Evolutionary conservation across 2,797 vertebrate genomes (phyloP).

Genomic region (Falco naumanni): DNA sequence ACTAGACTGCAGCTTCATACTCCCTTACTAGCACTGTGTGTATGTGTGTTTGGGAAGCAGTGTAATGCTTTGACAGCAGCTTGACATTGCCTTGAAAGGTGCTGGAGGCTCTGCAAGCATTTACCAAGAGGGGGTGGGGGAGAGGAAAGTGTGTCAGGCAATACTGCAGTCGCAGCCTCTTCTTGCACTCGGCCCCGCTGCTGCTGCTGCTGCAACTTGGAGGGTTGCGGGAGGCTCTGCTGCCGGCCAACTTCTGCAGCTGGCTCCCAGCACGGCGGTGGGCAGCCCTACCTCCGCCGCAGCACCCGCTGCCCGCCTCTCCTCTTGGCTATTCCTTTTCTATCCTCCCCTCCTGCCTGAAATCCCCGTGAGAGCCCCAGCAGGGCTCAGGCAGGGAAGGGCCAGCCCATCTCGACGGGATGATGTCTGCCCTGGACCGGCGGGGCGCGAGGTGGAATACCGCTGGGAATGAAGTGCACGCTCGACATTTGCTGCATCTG

Average conservation of each 20-base stretch:
- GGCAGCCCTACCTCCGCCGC: neutral
- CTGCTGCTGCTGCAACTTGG: slow-evolving; percentile 51
- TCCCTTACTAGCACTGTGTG: neutral
- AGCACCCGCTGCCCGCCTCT: neutral
- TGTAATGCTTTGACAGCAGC: slow-evolving; percentile 47
- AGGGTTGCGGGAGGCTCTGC: neutral
- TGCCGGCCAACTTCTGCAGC: slow-evolving; percentile 22
- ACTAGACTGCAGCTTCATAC: slow-evolving; percentile 11
- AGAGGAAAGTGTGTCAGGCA: slow-evolving; percentile 53
- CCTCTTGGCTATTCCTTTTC: neutral
- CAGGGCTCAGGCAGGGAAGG: neutral
- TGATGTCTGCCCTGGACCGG: neutral
- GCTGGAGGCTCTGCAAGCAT: slow-evolving; percentile 63
- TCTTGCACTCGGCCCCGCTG: neutral
- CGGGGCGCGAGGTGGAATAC: neutral
- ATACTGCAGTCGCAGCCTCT: slow-evolving; percentile 47
- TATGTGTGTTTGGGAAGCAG: slow-evolving; percentile 3
- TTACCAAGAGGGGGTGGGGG: slow-evolving; percentile 68
- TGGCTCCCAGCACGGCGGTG: neutral
- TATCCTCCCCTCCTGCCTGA: neutral
- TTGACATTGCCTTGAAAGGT: slow-evolving; percentile 74
- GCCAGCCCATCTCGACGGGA: neutral
- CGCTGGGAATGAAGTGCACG: slow-evolving; percentile 17
- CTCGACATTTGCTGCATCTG: slow-evolving; percentile 23
- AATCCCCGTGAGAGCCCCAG: neutral